Conservation (phyloP, 2,113 vertebrate species). For the Eubucco bourcierii region DNA sequence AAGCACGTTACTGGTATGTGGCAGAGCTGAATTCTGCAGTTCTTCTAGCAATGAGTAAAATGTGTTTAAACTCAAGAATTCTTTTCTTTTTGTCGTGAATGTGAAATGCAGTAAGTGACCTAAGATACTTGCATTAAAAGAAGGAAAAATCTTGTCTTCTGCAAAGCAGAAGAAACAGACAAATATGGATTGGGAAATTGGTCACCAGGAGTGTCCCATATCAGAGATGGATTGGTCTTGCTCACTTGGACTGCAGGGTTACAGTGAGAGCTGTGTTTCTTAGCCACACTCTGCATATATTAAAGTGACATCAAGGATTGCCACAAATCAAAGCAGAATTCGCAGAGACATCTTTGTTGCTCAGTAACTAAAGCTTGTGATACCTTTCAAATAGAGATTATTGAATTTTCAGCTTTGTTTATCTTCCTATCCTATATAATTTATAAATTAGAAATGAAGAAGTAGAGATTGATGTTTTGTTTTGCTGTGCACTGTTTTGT, state of each 20-base stretch:
- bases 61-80: neutral
- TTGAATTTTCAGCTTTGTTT: neutral
- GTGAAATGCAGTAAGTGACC: neutral
- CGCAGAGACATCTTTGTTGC: neutral
- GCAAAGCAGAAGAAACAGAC: neutral
- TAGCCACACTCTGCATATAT: neutral
- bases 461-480: neutral
- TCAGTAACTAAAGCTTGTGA: neutral
- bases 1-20: constrained; percentile 58
- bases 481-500: neutral
- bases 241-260: neutral
- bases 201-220: neutral
- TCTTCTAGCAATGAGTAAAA: constrained; percentile 57
- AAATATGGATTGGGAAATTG: neutral
- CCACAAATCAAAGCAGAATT: neutral
- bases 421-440: neutral
- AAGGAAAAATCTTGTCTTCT: neutral
- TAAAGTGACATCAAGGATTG: neutral
- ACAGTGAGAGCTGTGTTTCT: neutral
- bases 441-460: neutral
- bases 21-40: constrained; percentile 69
- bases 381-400: neutral
- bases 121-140: neutral
- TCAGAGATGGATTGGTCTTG: accelerated
- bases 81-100: constrained; percentile 8